These are phyloP conservation scores for Celastrina argiolus DNA, from an alignment of 2,888 invertebrate genomes.

Conservation along the genomic window DNA sequence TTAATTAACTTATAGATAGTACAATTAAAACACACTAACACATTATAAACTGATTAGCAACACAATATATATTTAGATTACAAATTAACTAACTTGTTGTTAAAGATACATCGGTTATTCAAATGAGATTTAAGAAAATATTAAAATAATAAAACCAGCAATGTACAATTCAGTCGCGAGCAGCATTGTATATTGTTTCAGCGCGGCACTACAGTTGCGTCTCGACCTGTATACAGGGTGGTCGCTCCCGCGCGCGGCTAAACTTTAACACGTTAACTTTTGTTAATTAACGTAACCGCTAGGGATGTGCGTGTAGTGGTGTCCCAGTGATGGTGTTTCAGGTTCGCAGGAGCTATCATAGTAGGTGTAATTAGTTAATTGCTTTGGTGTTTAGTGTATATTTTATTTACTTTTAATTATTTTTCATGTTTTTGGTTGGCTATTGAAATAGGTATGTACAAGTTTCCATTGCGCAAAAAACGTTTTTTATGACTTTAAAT, in stretches of 20 bases:
- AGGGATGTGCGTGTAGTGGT: slow-evolving; percentile 9
- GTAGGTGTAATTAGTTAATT: slow-evolving; percentile 26
- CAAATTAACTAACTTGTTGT: too few species aligned
- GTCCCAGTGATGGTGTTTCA: slow-evolving; percentile 28
- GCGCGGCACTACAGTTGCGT: background rate
- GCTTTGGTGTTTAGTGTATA: background rate
- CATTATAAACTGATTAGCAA: too few species aligned
- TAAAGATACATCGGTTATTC: too few species aligned
- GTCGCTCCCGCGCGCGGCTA: slow-evolving; percentile 14
- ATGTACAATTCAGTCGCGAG: background rate
- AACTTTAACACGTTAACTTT: slow-evolving; percentile 22
- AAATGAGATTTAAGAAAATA: too few species aligned
- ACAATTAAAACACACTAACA: too few species aligned
- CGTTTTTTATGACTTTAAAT: too few species aligned
- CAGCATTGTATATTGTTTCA: background rate
- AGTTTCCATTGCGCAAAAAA: too few species aligned
- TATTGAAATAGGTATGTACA: too few species aligned
- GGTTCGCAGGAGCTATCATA: slow-evolving; percentile 25
- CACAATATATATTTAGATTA: too few species aligned
- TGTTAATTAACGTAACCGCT: slow-evolving; percentile 16
- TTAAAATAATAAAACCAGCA: background rate
- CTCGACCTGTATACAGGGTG: background rate
- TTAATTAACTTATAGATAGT: too few species aligned
- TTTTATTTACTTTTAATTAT: too few species aligned
- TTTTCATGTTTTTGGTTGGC: too few species aligned